Conservation (phyloP, 2,888 invertebrate species). For the Callinectes sapidus region DNA sequence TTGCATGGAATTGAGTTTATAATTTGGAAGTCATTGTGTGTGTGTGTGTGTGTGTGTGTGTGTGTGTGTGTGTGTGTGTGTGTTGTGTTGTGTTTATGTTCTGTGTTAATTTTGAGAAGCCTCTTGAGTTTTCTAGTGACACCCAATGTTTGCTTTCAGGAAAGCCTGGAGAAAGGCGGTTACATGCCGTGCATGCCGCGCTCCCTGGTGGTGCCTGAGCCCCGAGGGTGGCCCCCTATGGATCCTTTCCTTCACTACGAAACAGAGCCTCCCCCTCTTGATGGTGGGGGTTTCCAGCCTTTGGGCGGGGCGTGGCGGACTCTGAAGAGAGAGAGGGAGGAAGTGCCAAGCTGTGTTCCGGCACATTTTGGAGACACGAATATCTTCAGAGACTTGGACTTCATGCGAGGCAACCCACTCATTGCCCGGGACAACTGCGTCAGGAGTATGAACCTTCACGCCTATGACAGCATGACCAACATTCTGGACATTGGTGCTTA, state of each 20-base stretch:
- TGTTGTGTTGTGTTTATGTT: too few relatives aligned
- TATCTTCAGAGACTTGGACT: constrained; percentile 52
- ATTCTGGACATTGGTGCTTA: constrained; percentile 31
- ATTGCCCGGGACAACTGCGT: not conserved
- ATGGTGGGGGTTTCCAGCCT: not conserved
- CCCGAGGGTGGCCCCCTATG: not conserved
- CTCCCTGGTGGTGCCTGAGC: constrained; percentile 36
- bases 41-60: too few relatives aligned
- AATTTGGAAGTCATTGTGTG: too few relatives aligned
- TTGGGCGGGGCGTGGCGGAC: constrained; percentile 37
- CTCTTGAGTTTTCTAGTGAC: not conserved
- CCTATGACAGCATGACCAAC: constrained; percentile 26
- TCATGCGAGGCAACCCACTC: constrained; percentile 36
- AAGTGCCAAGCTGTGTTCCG: not conserved
- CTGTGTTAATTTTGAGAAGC: not conserved
- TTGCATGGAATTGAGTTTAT: not conserved
- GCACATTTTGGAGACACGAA: constrained; percentile 15
- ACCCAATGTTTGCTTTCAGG: not conserved
- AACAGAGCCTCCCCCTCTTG: not conserved
- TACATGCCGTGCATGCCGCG: constrained; percentile 10
- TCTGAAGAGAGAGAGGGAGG: constrained; percentile 55
- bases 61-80: too few relatives aligned
- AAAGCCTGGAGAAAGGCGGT: not conserved
- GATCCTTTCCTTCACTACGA: constrained; percentile 38
- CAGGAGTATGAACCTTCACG: constrained; percentile 27